phyloP scores from a whole-genome alignment of 2,797 vertebrate species.

The Sebastolobus altivelis region DNA sequence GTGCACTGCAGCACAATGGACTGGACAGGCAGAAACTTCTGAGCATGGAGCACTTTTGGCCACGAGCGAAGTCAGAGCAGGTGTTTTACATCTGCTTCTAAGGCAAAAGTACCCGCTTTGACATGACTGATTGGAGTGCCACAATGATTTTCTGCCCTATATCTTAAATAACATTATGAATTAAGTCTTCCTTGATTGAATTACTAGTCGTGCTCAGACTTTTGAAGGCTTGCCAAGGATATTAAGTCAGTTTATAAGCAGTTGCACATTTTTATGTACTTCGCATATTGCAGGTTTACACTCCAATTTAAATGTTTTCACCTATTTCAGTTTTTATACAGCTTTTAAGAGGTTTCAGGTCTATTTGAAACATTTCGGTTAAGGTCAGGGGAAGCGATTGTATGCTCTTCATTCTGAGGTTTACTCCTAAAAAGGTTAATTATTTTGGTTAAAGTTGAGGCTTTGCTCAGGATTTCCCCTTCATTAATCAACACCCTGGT shows the following conservation, averaged over 20 bases:
- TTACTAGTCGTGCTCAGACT: not conserved
- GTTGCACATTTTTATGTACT: not conserved
- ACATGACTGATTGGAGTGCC: conserved; percentile 23
- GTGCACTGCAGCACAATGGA: not conserved
- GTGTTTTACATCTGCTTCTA: conserved; percentile 47
- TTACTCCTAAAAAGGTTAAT: not conserved
- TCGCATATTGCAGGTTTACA: not conserved
- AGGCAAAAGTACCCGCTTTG: conserved; percentile 5
- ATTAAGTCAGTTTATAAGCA: conserved; percentile 6
- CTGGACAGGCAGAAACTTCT: not conserved
- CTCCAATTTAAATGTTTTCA: not conserved
- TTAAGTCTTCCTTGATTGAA: not conserved
- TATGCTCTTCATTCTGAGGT: not conserved
- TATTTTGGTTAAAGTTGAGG: conserved; percentile 1
- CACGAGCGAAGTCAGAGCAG: conserved; percentile 33
- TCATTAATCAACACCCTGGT: conserved; percentile 19
- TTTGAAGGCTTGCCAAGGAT: not conserved
- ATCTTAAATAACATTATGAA: conserved; percentile 4
- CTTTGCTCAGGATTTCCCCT: conserved; percentile 28
- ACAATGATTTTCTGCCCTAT: conserved; percentile 36
- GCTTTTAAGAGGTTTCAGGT: not conserved
- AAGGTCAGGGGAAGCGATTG: not conserved
- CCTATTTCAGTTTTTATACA: not conserved
- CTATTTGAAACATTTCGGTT: not conserved
- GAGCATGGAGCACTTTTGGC: not conserved